Conservation (phyloP, 1,140 invertebrate species). For the Calephelis nemesis region DNA sequence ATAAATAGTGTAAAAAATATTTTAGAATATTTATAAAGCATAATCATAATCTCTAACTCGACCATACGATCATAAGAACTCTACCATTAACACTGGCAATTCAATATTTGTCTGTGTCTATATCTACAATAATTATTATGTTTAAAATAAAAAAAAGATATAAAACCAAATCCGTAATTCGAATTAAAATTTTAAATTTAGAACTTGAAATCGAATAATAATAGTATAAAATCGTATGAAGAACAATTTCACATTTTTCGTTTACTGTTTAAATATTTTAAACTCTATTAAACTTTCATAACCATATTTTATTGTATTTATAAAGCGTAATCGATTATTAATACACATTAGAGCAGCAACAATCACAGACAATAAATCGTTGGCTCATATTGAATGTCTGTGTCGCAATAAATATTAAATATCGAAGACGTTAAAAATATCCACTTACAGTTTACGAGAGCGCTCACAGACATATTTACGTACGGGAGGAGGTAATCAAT, state of each 20-base stretch:
- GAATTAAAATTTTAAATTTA: too few relatives aligned
- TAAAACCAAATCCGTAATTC: too few relatives aligned
- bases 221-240: too few relatives aligned
- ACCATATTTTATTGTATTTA: conserved; percentile 15
- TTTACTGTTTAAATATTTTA: background rate
- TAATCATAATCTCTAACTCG: too few relatives aligned
- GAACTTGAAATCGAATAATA: too few relatives aligned
- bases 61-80: too few relatives aligned
- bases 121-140: too few relatives aligned
- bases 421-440: conserved; percentile 75
- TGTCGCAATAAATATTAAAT: conserved; percentile 77
- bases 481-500: conserved; percentile 66
- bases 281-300: background rate
- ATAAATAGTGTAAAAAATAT: too few relatives aligned
- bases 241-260: background rate
- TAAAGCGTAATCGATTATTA: conserved; percentile 48
- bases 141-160: too few relatives aligned
- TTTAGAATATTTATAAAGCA: too few relatives aligned
- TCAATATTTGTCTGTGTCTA: too few relatives aligned
- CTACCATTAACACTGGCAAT: too few relatives aligned
- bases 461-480: conserved; percentile 69
- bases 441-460: conserved; percentile 75
- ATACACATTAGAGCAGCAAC: conserved; percentile 32
- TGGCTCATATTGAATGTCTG: conserved; percentile 71
- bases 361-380: conserved; percentile 63